Conservation (phyloP, 2,797 vertebrate species). For the Xerus rutilus region DNA sequence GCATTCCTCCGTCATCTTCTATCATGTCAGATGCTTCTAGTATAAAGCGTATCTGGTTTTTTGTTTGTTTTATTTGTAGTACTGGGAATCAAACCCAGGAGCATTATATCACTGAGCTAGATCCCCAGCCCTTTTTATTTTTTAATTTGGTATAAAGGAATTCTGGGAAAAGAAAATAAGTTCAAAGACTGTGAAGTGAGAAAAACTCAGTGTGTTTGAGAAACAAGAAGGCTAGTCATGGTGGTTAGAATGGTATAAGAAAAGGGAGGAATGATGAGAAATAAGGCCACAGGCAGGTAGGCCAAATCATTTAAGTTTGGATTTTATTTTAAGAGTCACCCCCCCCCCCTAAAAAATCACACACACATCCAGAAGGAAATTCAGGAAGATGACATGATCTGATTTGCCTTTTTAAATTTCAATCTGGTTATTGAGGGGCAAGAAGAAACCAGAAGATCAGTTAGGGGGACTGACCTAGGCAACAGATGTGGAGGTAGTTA, state of each 20-base stretch:
- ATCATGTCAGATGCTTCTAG: not conserved
- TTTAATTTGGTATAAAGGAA: no score
- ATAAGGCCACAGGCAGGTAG: not conserved
- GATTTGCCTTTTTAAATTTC: conserved; percentile 18
- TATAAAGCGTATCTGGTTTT: not conserved
- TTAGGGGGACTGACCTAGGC: not conserved
- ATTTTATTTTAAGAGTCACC: conserved; percentile 22
- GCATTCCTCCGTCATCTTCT: not conserved
- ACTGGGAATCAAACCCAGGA: no score
- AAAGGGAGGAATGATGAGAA: conserved; percentile 18
- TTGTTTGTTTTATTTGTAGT: no score
- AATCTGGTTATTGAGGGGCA: not conserved
- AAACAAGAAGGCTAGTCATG: not conserved
- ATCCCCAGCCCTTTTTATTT: no score
- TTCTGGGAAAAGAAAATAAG: no score
- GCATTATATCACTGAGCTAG: no score
- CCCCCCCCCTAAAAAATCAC: no score
- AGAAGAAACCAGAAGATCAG: not conserved
- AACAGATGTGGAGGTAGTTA: not conserved
- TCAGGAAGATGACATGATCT: not conserved
- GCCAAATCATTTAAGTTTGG: not conserved
- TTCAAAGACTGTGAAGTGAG: not conserved
- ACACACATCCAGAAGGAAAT: not conserved
- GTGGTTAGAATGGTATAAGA: not conserved
- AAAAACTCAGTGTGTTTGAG: not conserved